phyloP scores from a whole-genome alignment of 2,888 invertebrate species.

The Sphecodes monilicornis region DNA sequence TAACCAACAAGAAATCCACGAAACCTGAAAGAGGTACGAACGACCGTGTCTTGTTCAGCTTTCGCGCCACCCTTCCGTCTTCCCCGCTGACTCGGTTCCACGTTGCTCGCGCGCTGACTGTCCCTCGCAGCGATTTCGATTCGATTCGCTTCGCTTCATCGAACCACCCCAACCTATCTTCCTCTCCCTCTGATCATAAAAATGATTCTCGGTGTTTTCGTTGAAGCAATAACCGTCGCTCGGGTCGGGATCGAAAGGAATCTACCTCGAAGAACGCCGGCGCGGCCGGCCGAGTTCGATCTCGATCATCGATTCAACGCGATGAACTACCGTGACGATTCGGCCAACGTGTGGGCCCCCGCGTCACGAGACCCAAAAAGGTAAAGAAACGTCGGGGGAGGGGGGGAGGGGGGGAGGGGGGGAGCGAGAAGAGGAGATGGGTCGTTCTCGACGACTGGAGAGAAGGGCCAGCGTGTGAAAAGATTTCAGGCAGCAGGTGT shows the following conservation, averaged over 20 bases:
- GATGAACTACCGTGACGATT: slow-evolving; percentile 32
- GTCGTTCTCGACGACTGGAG: slow-evolving; percentile 36
- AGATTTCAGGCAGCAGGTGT: slow-evolving; percentile 74
- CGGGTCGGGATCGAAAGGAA: neutral
- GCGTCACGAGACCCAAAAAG: neutral
- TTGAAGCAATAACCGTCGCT: slow-evolving; percentile 57
- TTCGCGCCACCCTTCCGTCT: neutral
- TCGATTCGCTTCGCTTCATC: slow-evolving; percentile 48
- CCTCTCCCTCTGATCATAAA: neutral
- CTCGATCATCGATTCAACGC: slow-evolving; percentile 47
- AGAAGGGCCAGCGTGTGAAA: slow-evolving; percentile 66
- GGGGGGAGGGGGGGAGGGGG: neutral
- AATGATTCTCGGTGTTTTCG: slow-evolving; percentile 57
- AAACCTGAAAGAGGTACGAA: slow-evolving; percentile 24
- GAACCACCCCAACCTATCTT: slow-evolving; percentile 38
- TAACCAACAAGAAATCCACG: slow-evolving; percentile 26
- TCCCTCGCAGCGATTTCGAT: neutral
- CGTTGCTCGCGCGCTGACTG: neutral
- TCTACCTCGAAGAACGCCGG: neutral
- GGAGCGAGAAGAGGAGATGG: neutral
- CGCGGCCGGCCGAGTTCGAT: slow-evolving; percentile 23
- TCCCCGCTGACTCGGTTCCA: neutral
- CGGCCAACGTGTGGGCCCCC: neutral
- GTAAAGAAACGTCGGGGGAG: neutral
- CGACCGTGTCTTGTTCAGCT: neutral